Evolutionary conservation across 2,888 invertebrate species (phyloP), one percentile per base, ranked within the genome.

Genomic region (Lottia scabra): DNA sequence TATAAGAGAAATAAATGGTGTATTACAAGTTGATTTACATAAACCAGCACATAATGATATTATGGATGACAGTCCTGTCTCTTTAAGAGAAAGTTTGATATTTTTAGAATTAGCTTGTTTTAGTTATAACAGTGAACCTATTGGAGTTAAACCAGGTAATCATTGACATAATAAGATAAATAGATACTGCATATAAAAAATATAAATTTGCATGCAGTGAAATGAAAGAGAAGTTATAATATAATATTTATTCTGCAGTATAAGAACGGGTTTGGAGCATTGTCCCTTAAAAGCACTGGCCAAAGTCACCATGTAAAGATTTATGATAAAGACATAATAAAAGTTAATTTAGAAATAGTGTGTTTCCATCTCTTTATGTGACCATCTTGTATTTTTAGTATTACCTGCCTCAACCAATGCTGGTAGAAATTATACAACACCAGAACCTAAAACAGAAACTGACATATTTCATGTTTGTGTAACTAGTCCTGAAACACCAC

Each of bases 401-500:
- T 56, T 56, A 56, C 56, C 56, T 23, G 56, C 23, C 38, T 38
- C 38, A 56, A 23, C 23, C 19, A 23, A 56, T 56, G 23, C 56
- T 23, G 56, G 19, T 56, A 56, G 85, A 65, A 71, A 82, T 44
- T 83, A 71, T 75, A 68, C 85, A 26, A 79, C 71, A 30, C 78
- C 83, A 56, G 77, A 79, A 63, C 78, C 81, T 23, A 80, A 77
- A 43, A 46, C 75, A 45, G 72, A 74, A 38, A 78, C 91, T 19
- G 83, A 91, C 8, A 80, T 85, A 0, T 91, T 92, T 66, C 87
- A 91, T 16, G 92, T 93, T 0, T 87, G 90, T 71, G 89, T 94
- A 63, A 91, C 92, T 0, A 91, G 92, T 77, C 89, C 94, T 1
- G 90, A 92, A 30, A 92, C 92, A 84, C 94, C 94, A 0, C 91